These are phyloP conservation scores for Polymixis lichenea DNA, from an alignment of 2,888 invertebrate genomes.

Conservation along the genomic window DNA sequence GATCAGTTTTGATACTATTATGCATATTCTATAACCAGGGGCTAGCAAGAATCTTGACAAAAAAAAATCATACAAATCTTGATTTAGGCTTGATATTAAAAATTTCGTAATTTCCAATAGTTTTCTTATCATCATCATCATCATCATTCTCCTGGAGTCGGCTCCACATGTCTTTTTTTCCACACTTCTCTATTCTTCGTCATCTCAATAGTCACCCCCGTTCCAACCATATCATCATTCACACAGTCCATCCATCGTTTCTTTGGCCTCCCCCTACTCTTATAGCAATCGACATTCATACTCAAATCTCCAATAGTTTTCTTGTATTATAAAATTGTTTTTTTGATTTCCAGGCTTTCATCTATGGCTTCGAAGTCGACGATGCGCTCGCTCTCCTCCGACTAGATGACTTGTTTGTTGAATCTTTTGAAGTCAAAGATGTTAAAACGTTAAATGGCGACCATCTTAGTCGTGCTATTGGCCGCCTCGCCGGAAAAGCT, in stretches of 20 bases:
- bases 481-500: constrained; percentile 99
- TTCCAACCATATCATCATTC: too few relatives aligned
- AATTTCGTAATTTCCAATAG: not conserved
- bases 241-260: too few relatives aligned
- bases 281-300: too few relatives aligned
- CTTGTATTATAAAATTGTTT: too few relatives aligned
- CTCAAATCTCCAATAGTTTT: not conserved
- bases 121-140: too few relatives aligned
- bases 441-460: constrained; percentile 98
- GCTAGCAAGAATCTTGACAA: not conserved
- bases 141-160: too few relatives aligned
- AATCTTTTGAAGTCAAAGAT: constrained; percentile 99
- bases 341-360: constrained; percentile 95
- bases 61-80: not conserved
- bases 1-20: not conserved
- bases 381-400: constrained; percentile 98
- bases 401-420: constrained; percentile 98
- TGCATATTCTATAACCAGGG: not conserved
- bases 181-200: too few relatives aligned
- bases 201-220: too few relatives aligned
- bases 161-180: too few relatives aligned
- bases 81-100: not conserved
- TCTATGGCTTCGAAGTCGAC: constrained; percentile 99
- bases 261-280: too few relatives aligned
- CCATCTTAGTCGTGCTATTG: constrained; percentile 98